Percentiles rank a stretch among this genome's conserved stretches.
Evolutionary conservation across 2,797 vertebrate species (phyloP).

Genomic region (Sebastolobus altivelis): DNA sequence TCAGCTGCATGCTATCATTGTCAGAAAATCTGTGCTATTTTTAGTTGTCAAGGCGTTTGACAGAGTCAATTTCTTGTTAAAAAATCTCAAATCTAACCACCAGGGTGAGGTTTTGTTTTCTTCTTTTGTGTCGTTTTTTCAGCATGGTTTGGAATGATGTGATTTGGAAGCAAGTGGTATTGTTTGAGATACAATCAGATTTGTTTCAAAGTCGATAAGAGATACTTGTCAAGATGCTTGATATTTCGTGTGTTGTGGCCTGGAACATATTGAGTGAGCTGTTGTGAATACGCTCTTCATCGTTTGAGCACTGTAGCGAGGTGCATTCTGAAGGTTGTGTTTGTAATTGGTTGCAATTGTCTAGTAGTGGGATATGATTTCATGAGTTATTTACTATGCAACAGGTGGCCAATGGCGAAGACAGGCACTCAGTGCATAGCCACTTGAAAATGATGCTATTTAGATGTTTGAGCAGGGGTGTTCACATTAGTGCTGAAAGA

Average conservation of each 20-base stretch:
- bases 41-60: constrained; percentile 24
- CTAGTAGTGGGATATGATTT: constrained; percentile 28
- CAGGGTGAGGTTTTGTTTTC: background rate
- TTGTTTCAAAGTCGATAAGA: constrained; percentile 40
- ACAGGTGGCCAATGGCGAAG: constrained; percentile 57
- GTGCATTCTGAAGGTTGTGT: constrained; percentile 34
- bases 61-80: constrained; percentile 20
- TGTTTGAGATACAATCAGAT: constrained; percentile 22
- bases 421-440: constrained; percentile 32
- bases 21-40: constrained; percentile 27
- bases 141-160: constrained; percentile 9
- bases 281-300: constrained; percentile 41
- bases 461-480: constrained; percentile 37
- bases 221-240: constrained; percentile 28
- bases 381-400: constrained; percentile 44
- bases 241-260: constrained; percentile 16
- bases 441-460: constrained; percentile 57
- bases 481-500: constrained; percentile 39
- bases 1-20: constrained; percentile 33
- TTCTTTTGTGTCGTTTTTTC: constrained; percentile 11
- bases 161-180: constrained; percentile 32
- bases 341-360: constrained; percentile 35
- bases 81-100: constrained; percentile 21
- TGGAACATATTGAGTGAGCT: constrained; percentile 37
- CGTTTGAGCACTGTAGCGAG: constrained; percentile 14